phyloP scores from a whole-genome alignment of 2,888 invertebrate genomes.

The Pecten maximus region DNA sequence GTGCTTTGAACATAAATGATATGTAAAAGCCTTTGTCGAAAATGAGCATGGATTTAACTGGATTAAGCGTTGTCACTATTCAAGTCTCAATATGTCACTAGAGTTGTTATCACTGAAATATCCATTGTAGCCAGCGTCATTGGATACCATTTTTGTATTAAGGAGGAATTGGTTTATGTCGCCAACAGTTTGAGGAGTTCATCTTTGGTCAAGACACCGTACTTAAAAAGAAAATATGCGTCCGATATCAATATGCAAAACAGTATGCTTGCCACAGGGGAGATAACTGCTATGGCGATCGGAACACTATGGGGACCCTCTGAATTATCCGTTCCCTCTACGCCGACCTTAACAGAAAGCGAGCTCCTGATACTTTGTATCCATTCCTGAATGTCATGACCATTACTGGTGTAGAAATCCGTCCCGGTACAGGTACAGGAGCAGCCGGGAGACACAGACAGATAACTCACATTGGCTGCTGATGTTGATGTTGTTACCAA shows the following conservation, averaged over 20 bases:
- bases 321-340: neutral
- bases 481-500: neutral
- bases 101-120: no score
- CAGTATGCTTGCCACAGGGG: neutral
- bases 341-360: neutral
- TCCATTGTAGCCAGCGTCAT: no score
- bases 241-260: neutral
- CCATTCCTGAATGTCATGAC: neutral
- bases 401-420: neutral
- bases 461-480: neutral
- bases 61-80: no score
- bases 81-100: no score
- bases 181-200: neutral
- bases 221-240: neutral
- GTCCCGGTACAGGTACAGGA: neutral
- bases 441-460: neutral
- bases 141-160: no score
- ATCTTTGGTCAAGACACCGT: neutral
- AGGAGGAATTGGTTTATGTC: no score
- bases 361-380: neutral
- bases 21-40: no score
- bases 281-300: neutral
- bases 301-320: neutral
- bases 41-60: no score
- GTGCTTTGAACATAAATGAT: no score